A percentile compares a stretch with the other conserved stretches of the same genome.
Evolutionary conservation across 2,797 vertebrate genomes (phyloP).

Genomic region (Ceyx erithaca): DNA sequence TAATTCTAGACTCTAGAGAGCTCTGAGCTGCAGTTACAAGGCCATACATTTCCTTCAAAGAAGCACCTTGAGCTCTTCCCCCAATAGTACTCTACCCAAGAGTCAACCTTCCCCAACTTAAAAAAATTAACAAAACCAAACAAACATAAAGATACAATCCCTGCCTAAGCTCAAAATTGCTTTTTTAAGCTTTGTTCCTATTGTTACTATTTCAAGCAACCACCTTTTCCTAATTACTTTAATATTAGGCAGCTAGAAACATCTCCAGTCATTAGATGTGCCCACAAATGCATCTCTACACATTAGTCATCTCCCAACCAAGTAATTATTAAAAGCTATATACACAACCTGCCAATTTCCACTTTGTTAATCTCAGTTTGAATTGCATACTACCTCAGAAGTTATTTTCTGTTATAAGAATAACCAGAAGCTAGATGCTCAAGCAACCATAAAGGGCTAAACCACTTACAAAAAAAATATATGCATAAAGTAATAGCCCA

Average conservation of each 20-base stretch:
- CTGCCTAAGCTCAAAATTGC: accelerated
- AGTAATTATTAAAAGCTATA: neutral
- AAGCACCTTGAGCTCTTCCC: neutral
- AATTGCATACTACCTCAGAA: neutral
- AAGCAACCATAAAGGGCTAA: neutral
- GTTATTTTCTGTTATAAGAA: neutral
- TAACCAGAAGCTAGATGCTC: neutral
- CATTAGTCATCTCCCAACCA: neutral
- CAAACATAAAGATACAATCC: neutral
- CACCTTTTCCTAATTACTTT: neutral
- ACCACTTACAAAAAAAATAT: neutral
- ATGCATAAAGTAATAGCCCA: neutral
- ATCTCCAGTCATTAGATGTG: neutral
- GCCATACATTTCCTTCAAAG: neutral
- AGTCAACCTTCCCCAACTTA: too few relatives aligned
- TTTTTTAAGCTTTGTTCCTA: neutral
- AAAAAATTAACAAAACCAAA: too few relatives aligned
- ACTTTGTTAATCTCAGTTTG: neutral
- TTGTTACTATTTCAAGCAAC: neutral
- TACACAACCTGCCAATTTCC: neutral
- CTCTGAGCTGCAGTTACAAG: neutral
- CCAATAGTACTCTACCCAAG: neutral
- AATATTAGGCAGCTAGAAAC: neutral
- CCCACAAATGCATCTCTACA: neutral
- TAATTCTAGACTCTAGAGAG: neutral